Base-by-base conservation (phyloP, 1,140 invertebrate species). In the Metopolophium dirhodum region DNA sequence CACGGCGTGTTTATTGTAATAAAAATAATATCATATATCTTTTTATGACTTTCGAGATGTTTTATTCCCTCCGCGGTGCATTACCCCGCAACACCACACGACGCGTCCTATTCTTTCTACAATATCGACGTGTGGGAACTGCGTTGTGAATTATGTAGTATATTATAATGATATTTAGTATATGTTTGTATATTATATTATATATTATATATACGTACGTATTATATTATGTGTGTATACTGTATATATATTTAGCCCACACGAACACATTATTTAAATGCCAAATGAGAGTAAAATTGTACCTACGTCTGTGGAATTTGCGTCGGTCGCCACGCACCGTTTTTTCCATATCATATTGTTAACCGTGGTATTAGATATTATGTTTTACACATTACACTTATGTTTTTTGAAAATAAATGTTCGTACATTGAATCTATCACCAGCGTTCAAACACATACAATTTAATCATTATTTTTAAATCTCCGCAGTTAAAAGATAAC, bases 1-100 rank as follows among this genome's bases (percentile, higher is more conserved):
- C 91, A 93, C 91, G 51, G 91, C 82, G 82, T 85, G 91, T 93
- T 93, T 85, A 93, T 85, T 57, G 91, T 93, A 93, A 93, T 93
- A 93, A 93, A 93, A 93, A 93, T 93, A 93, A 93, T 93, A 93
- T 93, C 77, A 93, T 93, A 93, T 93, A 93, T 93, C 77, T 93
- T 93, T 93, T 93, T 85, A 93, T 93, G 91, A 93, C 91, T 93
- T 93, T 85, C 91, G 35, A 85, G 91, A 93, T 90, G 54, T 57
- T 92, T 92, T 92, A 49, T 91, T 82, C 47, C 68, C 68, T 91
- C 45, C 68, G 49, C 86, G 37, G 41, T n/a, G 41, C 18, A n/a
- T 82, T 85, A n/a, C 77, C 49, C 35, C 68, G 68, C 47, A 35
- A 49, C 68, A 6, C 47, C 47, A 30, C 91, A 47, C 77, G 20